A percentile compares a stretch with the other conserved stretches of the same genome.
These are phyloP conservation scores for Mus spicilegus DNA, from an alignment of 2,113 vertebrate genomes.

Conservation along the genomic window DNA sequence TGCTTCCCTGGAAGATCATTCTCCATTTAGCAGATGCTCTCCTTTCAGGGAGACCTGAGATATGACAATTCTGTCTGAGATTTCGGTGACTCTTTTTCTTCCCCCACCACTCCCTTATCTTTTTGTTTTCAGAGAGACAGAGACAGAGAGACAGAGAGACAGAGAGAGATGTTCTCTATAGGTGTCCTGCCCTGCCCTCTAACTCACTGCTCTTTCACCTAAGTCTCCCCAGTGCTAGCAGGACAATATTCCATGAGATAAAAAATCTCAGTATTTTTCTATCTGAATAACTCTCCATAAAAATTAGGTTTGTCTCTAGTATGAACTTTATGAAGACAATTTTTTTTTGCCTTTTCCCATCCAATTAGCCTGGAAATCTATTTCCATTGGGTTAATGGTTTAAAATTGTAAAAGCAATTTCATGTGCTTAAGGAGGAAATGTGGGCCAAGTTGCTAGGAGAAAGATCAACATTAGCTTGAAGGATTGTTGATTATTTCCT, in stretches of 20 bases:
- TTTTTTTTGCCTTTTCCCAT: constrained; percentile 47
- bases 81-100: neutral
- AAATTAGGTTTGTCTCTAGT: constrained; percentile 22
- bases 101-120: neutral
- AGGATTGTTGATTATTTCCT: constrained; percentile 44
- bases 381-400: neutral
- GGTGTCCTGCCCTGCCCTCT: neutral
- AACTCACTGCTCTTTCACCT: too few species aligned
- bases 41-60: constrained; percentile 24
- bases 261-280: constrained; percentile 23
- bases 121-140: neutral
- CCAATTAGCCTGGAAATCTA: constrained; percentile 36
- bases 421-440: neutral
- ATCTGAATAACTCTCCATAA: constrained; percentile 17
- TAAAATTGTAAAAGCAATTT: constrained; percentile 27
- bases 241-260: neutral
- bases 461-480: neutral
- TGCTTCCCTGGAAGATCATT: neutral
- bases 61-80: neutral
- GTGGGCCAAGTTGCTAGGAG: neutral
- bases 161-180: neutral
- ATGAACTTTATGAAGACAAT: constrained; percentile 36
- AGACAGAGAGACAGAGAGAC: neutral
- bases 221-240: neutral
- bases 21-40: neutral